Evolutionary conservation across 2,888 invertebrate genomes (phyloP), one percentile per base, ranked within the genome.

Genomic region (Machimus atricapillus): DNA sequence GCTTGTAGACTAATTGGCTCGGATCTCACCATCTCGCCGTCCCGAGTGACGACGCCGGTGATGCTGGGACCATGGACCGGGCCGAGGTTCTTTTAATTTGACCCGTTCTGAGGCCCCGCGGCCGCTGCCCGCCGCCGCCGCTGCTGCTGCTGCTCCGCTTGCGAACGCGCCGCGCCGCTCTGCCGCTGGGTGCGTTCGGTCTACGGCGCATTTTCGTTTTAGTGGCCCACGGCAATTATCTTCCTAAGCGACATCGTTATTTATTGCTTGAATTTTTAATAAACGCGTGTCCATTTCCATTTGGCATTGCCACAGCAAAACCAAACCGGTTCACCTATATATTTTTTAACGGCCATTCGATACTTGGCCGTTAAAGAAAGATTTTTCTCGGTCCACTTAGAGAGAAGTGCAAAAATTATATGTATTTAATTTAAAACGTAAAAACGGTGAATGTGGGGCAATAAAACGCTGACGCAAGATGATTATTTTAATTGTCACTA

Each of bases 1-100:
- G 58, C 58, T 82, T 82, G 82, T 82, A 82, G 82, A 58, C 82
- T 82, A 82, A 82, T 82, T 82, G 82, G 82, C 82, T 82, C 37
- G 82, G 56, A 66, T 82, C 82, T 82, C 82, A 82, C 82, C 58
- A 58, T 16, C 43, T 56, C 23, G 34, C 52, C 56, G n/a, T 56
- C 19, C 66, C 66, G 27, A 27, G 66, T 66, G 52, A 52, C 52
- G 52, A 52, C 52, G 52, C 0, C 8, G 43, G 43, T 19, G 56
- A 56, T n/a, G 19, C 46, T 79, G 78, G 78, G 46, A 16, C 56
- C 56, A 19, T 56, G 27, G 34, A 19, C 52, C 56, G 23, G 37
- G 23, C 52, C 56, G 23, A 19, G 23, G 52, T 16, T 82, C 58
- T 23, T 56, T 46, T 56, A 37, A 37, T 43, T 43, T 81, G 27